Percentiles rank a stretch among this genome's conserved stretches.
phyloP scores from a whole-genome alignment of 2,113 vertebrate species.

The Gadus macrocephalus region DNA sequence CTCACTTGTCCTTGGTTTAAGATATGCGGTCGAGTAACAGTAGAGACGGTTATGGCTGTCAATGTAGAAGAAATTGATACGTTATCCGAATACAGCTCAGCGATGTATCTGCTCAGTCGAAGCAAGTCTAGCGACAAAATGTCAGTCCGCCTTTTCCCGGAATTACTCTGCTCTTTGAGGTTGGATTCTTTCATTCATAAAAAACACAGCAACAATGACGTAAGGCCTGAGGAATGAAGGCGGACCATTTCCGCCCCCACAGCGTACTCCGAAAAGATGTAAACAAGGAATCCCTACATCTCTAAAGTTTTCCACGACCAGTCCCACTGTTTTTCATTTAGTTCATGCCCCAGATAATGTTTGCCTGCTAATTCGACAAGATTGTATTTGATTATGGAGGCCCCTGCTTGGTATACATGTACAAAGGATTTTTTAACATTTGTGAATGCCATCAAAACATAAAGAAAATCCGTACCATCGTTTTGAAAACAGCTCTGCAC shows the following conservation, averaged over 20 bases:
- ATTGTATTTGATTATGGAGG: background rate
- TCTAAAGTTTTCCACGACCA: conserved; percentile 55
- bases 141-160: conserved; percentile 80
- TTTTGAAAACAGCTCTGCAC: too few relatives aligned
- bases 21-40: conserved; percentile 22
- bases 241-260: conserved; percentile 63
- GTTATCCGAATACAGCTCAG: background rate
- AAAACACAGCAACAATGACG: conserved; percentile 77
- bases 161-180: conserved; percentile 75
- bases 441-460: too few relatives aligned
- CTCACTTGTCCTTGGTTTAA: conserved; percentile 49
- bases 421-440: too few relatives aligned
- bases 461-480: too few relatives aligned
- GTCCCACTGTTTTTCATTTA: background rate
- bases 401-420: too few relatives aligned
- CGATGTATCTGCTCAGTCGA: conserved; percentile 56
- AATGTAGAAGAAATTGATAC: background rate
- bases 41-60: background rate
- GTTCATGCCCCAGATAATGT: background rate
- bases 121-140: conserved; percentile 66
- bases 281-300: conserved; percentile 70
- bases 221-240: conserved; percentile 74
- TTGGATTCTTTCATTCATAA: conserved; percentile 81
- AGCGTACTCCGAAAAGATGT: conserved; percentile 65
- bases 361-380: too few relatives aligned